Base-by-base conservation (phyloP, 2,888 invertebrate genomes). In the Lomographa bimaculata region DNA sequence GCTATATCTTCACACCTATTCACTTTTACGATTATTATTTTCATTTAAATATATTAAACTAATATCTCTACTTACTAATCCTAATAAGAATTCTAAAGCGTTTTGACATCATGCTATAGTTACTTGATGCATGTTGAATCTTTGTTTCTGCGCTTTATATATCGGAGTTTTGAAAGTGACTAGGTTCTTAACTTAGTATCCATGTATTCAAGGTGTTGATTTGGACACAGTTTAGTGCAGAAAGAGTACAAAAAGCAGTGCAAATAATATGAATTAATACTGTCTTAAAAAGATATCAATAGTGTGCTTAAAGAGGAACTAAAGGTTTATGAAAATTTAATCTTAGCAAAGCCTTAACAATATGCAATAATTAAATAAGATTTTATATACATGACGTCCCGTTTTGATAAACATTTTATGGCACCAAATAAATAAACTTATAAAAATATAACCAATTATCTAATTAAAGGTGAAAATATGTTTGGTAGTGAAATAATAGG, bases 381-480 rank as follows among this genome's bases (percentile, higher is more conserved):
- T 23, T 28, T 23, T 36, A 36, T 37, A 27, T 36, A 43, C 36
- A 42, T 26, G 20, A 30, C 27, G 21, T 36, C 16, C 10, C n/a
- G 17, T 7, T 26, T 16, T 24, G 18, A 35, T 46, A 60, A 29
- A 56, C 34, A 14, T 58, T 50, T 51, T 78, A 79, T 79, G 79
- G 79, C 79, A 79, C 79, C 73, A 27, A 41, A 36, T 36, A 70
- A 70, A 57, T 56, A 57, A 50, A 68, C 57, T 57, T 54, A 57
- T 48, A 61, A 55, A 40, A 29, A 33, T 35, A 41, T 20, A 32
- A 51, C 48, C 43, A 53, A 35, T 25, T 8, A 18, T n/a, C n/a
- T n/a, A 26, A 26, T 23, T 27, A 40, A 44, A 45, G 34, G 40
- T 21, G 33, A 39, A 43, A 34, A 38, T 23, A 42, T 34, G 35